Percentiles rank a stretch among this genome's conserved stretches.
These are phyloP conservation scores for Eubasilissa splendida DNA, from an alignment of 2,888 invertebrate species.

Conservation along the genomic window DNA sequence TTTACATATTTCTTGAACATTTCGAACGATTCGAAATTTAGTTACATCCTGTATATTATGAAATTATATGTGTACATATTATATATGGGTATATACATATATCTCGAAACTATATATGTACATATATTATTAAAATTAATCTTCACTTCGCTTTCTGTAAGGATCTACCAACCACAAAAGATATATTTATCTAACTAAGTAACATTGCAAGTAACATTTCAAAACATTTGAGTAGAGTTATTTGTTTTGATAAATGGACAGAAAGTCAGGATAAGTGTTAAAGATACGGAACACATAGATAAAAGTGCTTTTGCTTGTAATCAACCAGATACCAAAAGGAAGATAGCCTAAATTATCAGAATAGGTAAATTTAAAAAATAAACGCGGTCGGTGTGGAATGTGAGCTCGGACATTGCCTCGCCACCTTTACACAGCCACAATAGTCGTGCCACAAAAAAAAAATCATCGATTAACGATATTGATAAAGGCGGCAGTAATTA, in stretches of 20 bases:
- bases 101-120: no score
- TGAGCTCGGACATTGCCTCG: conserved; percentile 1
- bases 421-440: neutral
- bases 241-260: conserved; percentile 27
- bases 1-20: no score
- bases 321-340: conserved; percentile 20
- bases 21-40: no score
- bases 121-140: no score
- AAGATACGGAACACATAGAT: conserved; percentile 18
- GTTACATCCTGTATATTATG: no score
- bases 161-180: neutral
- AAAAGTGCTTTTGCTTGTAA: conserved; percentile 37
- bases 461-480: neutral
- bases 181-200: neutral
- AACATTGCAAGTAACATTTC: no score
- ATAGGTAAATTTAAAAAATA: conserved; percentile 6
- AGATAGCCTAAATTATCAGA: conserved; percentile 24
- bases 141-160: no score
- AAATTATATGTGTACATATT: no score
- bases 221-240: neutral
- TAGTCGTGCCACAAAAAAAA: neutral
- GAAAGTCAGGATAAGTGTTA: conserved; percentile 9
- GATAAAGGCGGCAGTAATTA: no score
- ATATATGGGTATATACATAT: no score
- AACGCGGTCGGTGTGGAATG: conserved; percentile 11